These are phyloP conservation scores for Antheraea assamensis DNA, from an alignment of 2,888 invertebrate genomes.

Conservation along the genomic window DNA sequence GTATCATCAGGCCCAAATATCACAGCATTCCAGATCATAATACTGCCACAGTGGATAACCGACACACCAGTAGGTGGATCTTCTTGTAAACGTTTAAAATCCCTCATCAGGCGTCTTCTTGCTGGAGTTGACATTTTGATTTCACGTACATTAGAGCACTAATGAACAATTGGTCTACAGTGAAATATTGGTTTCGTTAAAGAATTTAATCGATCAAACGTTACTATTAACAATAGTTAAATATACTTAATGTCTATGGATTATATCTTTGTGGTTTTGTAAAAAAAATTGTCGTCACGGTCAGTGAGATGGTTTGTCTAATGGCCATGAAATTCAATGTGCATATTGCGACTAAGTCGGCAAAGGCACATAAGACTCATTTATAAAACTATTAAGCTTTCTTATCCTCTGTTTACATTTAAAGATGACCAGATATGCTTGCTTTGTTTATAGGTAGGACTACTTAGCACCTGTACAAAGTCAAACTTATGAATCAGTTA, in stretches of 20 bases:
- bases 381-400: too few species aligned
- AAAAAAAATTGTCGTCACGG: slow-evolving; percentile 72
- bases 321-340: slow-evolving; percentile 77
- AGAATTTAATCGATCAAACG: slow-evolving; percentile 48
- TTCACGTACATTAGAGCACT: slow-evolving; percentile 62
- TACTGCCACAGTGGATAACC: slow-evolving; percentile 99
- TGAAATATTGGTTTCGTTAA: slow-evolving; percentile 35
- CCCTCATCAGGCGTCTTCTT: slow-evolving; percentile 98
- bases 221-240: slow-evolving; percentile 46
- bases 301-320: slow-evolving; percentile 70
- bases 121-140: slow-evolving; percentile 98
- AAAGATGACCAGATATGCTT: too few species aligned
- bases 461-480: too few species aligned
- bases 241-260: slow-evolving; percentile 58
- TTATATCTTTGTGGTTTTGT: slow-evolving; percentile 67
- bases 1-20: slow-evolving; percentile 99
- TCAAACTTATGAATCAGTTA: too few species aligned
- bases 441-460: too few species aligned
- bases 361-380: too few species aligned
- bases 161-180: slow-evolving; percentile 33
- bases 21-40: slow-evolving; percentile 99
- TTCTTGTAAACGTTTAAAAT: slow-evolving; percentile 98
- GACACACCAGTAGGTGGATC: slow-evolving; percentile 99
- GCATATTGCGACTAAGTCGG: too few species aligned
- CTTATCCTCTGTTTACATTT: too few species aligned